These are phyloP conservation scores for Gymnarchus niloticus DNA, from an alignment of 2,113 vertebrate species.

Conservation along the genomic window DNA sequence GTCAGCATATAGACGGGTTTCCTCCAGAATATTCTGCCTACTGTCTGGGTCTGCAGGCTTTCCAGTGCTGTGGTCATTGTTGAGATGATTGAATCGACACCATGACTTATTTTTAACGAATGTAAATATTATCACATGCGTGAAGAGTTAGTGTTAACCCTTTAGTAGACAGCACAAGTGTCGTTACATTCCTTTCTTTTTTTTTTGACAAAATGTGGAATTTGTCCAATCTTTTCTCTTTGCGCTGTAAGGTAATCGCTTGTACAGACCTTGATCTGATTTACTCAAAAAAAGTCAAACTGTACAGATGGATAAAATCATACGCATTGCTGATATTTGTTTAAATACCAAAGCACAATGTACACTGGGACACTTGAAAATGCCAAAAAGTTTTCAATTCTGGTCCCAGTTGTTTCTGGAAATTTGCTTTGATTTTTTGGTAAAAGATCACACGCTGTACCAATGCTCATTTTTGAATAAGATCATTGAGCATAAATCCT, in stretches of 20 bases:
- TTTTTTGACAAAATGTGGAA: not conserved
- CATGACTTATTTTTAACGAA: not conserved
- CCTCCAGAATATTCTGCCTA: not conserved
- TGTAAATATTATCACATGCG: not conserved
- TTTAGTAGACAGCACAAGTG: not conserved
- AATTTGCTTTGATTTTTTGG: no score
- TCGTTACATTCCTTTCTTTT: not conserved
- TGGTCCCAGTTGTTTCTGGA: no score
- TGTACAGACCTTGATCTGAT: no score
- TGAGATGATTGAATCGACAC: not conserved
- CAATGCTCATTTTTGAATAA: not conserved
- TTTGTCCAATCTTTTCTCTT: not conserved
- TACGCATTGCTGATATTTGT: no score
- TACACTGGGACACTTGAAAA: no score
- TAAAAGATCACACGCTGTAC: no score
- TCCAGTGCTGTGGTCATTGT: not conserved
- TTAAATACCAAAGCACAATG: no score
- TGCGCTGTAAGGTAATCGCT: no score
- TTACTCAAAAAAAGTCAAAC: no score
- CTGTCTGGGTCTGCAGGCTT: not conserved
- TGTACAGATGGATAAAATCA: no score
- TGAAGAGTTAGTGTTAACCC: not conserved
- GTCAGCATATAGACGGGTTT: not conserved
- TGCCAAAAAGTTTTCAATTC: no score
- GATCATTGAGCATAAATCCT: constrained; percentile 6